Evolutionary conservation across 2,113 vertebrate species (phyloP), one percentile per base, ranked within the genome.

Genomic region (Ammodytes dubius): DNA sequence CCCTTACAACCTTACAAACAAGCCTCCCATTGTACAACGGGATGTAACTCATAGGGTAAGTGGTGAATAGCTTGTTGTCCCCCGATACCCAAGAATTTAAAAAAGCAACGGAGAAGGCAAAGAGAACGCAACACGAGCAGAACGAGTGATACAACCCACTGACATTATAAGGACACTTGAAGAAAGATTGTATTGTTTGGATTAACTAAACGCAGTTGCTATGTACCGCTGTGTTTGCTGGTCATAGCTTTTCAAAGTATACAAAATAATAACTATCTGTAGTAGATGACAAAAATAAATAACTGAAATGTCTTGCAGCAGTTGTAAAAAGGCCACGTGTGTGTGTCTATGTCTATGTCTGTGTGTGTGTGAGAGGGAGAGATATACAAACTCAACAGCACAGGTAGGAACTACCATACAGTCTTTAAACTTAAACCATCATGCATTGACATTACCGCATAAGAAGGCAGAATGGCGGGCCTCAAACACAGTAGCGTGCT

Each of bases 141-240:
- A 87, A 90, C 39, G 57, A 74, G 81, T 82, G 83, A 88, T 63
- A 86, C 52, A 72, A 79, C 87, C 79, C 86, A 89, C 83, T 50
- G 65, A 85, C 83, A 83, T 75, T 68, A 69, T 95, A 95, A 96
- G 95, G 95, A 94, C 95, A 96, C 95, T 96, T 96, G 90, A 94
- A 94, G 89, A 90, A 95, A 82, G 92, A 94, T 93, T 92, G 93
- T 90, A 89, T 92, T 79, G 87, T 92, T 91, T 89, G 89, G 87
- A 87, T 84, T 79, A 87, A 90, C 79, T 83, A 47, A 92, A 87
- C 77, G 80, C 83, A 77, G 86, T 92, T 92, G 87, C 82, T 86
- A 83, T 88, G 87, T 85, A 89, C 83, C 73, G 67, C 86, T 74
- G 87, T 89, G 86, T 91, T 82, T 90, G 92, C 91, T 93, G 92